A percentile compares a stretch with the other conserved stretches of the same genome.
phyloP scores from a whole-genome alignment of 2,113 vertebrate genomes.

The Amphiprion ocellaris region DNA sequence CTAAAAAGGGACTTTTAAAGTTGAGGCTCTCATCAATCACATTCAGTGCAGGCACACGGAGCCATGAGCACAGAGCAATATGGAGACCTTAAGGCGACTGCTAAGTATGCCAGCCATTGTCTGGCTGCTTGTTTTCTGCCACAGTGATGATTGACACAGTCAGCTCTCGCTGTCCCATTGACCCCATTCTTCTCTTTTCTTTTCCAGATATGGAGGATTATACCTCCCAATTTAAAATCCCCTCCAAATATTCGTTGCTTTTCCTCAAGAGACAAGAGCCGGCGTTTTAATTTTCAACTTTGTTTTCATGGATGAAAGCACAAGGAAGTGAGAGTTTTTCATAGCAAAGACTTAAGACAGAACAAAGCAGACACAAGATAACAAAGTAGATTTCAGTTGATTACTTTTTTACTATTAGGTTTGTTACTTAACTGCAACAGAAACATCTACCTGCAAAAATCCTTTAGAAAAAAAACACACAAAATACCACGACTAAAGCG shows the following conservation, averaged over 20 bases:
- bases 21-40: constrained; percentile 58
- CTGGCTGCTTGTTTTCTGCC: constrained; percentile 75
- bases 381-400: background rate
- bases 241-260: constrained; percentile 59
- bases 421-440: background rate
- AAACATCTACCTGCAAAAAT: background rate
- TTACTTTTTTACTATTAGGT: background rate
- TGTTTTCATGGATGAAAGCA: constrained; percentile 28
- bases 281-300: constrained; percentile 45
- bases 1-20: constrained; percentile 35
- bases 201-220: constrained; percentile 54
- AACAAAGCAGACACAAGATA: constrained; percentile 34
- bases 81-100: constrained; percentile 70
- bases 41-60: constrained; percentile 44
- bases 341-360: constrained; percentile 13
- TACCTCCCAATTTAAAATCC: constrained; percentile 55
- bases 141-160: constrained; percentile 81
- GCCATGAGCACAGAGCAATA: constrained; percentile 56
- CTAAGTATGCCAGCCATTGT: constrained; percentile 83
- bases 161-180: constrained; percentile 78
- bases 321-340: constrained; percentile 37
- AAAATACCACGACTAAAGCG: background rate
- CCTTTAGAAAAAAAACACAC: background rate
- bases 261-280: constrained; percentile 42
- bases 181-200: constrained; percentile 70